Evolutionary conservation across 2,888 invertebrate genomes (phyloP).

Genomic region (Loripinus fragilis): DNA sequence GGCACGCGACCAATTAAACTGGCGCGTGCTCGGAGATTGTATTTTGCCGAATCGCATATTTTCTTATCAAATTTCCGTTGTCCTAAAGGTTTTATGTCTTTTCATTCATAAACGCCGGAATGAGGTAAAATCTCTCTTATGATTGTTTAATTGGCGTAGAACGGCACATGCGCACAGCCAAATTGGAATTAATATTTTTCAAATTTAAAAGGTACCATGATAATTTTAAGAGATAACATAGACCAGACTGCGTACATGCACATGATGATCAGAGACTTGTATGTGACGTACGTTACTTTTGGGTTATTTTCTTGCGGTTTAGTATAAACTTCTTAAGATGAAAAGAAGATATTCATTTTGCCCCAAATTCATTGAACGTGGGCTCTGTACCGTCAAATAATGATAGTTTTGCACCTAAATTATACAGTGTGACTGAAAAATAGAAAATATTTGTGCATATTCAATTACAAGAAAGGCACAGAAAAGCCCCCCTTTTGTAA

Average conservation of each 20-base stretch:
- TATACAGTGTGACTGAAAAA: too few relatives aligned
- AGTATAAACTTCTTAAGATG: too few relatives aligned
- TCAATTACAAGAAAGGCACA: too few relatives aligned
- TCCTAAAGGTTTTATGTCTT: background rate
- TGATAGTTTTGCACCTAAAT: too few relatives aligned
- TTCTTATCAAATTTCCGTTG: constrained; percentile 16
- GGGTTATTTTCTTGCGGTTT: background rate
- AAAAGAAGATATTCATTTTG: too few relatives aligned
- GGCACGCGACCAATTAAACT: constrained; percentile 50
- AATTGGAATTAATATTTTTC: background rate
- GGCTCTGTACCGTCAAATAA: too few relatives aligned
- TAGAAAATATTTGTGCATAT: too few relatives aligned
- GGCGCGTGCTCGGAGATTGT: constrained; percentile 30
- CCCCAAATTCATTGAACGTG: too few relatives aligned
- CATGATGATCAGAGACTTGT: background rate
- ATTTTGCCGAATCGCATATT: background rate
- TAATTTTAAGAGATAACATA: too few relatives aligned
- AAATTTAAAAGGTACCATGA: background rate
- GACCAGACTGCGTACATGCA: background rate
- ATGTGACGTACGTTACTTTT: background rate
- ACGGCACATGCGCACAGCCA: too few relatives aligned
- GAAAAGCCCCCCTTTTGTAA: too few relatives aligned
- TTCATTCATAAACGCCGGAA: background rate
- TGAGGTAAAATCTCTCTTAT: background rate
- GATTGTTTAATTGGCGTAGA: too few relatives aligned